Evolutionary conservation across 2,888 invertebrate genomes (phyloP), one percentile per base, ranked within the genome.

Genomic region (Masnerella sp.): DNA sequence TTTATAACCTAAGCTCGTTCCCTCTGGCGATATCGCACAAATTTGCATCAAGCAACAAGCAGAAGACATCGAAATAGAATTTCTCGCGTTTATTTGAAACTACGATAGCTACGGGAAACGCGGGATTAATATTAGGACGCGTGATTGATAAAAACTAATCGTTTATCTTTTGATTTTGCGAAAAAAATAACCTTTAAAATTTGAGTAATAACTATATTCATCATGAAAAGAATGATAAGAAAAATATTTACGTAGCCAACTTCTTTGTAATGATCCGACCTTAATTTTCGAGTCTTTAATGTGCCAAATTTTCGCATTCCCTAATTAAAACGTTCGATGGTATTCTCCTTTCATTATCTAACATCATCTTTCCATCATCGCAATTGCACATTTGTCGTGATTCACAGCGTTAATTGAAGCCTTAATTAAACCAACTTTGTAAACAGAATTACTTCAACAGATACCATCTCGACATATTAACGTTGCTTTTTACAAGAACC

Each of bases 31-130:
- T 51, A 61, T 43, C 69, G 45, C 28, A 30, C 30, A 61, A 54
- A 70, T 70, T 56, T 62, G 56, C 70, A 70, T 70, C 49, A 22
- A 22, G 18, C 51, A 43, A 61, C 45, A 38, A 38, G 54, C 45
- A 61, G 52, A 59, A 69, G 38, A 69, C 61, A 51, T 56, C 47
- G 20, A 56, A 67, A 67, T 58, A 67, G 49, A 67, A 67, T 56
- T 56, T 58, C 45, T 47, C 22, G 34, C 40, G 18, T 25, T 65
- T 47, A 40, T 45, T 45, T 25, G 32, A 51, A 25, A 22, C 12
- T 12, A 22, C n/a, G 17, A 4, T 17, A 20, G n/a, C 12, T 7
- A 5, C 11, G 51, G 1, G 12, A 28, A n/a, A 15, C 15, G 15
- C 2, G 15, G 25, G 28, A 49, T 49, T 49, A 2, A 34, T 49